Evolutionary conservation across 2,888 invertebrate genomes (phyloP).

Genomic region (Cremastinae sp.): DNA sequence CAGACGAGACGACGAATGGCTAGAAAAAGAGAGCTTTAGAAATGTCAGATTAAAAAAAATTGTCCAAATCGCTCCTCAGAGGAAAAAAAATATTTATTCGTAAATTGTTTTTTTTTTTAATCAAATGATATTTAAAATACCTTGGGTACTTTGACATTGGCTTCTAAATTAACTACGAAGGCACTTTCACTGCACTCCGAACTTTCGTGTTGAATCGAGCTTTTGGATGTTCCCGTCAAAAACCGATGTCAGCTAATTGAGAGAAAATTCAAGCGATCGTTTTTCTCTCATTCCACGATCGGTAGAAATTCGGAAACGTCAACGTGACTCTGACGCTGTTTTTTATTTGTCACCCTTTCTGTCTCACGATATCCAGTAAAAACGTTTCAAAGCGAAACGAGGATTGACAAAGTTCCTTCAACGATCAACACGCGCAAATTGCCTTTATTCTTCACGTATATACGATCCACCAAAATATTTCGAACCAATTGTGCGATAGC

Average conservation of each 20-base stretch:
- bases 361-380: no score
- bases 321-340: background rate
- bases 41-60: constrained; percentile 38
- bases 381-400: constrained; percentile 4
- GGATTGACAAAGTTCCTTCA: background rate
- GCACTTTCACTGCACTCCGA: constrained; percentile 65
- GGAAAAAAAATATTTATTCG: background rate
- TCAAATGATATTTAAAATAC: constrained; percentile 48
- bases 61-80: no score
- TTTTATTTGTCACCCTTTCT: background rate
- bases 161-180: constrained; percentile 63
- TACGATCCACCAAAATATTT: no score
- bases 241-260: background rate
- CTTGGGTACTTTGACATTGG: constrained; percentile 63
- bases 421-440: no score
- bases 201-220: constrained; percentile 39
- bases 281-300: constrained; percentile 24
- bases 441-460: no score
- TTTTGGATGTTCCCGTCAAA: constrained; percentile 20
- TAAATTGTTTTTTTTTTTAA: background rate
- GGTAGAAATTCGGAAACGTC: constrained; percentile 8
- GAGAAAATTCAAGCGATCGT: constrained; percentile 13
- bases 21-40: constrained; percentile 20
- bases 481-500: no score
- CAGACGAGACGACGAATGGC: constrained; percentile 5